Conservation (phyloP, 2,888 invertebrate genomes). For the Slavum lentiscoides region DNA sequence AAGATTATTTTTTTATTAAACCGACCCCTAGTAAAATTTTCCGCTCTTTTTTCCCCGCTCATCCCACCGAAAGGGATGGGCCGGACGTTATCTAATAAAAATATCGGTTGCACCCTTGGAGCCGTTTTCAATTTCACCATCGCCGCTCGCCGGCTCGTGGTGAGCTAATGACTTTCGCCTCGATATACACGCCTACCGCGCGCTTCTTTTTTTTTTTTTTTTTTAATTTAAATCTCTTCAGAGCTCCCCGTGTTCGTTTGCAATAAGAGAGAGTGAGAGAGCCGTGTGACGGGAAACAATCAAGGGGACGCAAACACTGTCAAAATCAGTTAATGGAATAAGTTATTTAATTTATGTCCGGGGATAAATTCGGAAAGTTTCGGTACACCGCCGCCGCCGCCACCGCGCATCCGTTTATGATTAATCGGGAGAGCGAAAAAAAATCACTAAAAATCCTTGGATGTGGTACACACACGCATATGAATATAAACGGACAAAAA, state of each 20-base stretch:
- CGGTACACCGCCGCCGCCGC: slow-evolving; percentile 8
- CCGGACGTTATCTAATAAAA: slow-evolving; percentile 52
- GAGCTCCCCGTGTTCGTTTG: slow-evolving; percentile 6
- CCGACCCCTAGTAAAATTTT: slow-evolving; percentile 44
- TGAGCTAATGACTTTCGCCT: slow-evolving; percentile 53
- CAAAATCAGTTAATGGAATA: slow-evolving; percentile 53
- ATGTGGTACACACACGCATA: background rate
- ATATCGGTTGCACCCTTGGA: slow-evolving; percentile 52
- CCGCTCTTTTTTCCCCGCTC: slow-evolving; percentile 18
- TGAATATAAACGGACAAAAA: background rate
- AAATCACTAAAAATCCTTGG: slow-evolving; percentile 9
- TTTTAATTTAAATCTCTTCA: slow-evolving; percentile 52
- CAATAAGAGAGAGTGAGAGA: slow-evolving; percentile 5
- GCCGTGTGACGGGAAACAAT: slow-evolving; percentile 44
- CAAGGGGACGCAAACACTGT: slow-evolving; percentile 51
- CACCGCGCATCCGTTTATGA: slow-evolving; percentile 36
- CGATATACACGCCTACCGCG: slow-evolving; percentile 40
- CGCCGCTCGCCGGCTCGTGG: slow-evolving; percentile 23
- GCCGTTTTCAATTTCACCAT: slow-evolving; percentile 49
- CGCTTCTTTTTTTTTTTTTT: slow-evolving; percentile 36
- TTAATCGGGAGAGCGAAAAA: slow-evolving; percentile 21
- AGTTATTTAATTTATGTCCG: slow-evolving; percentile 52
- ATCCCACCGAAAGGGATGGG: slow-evolving; percentile 25
- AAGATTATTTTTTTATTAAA: slow-evolving; percentile 51
- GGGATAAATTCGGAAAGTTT: slow-evolving; percentile 47